Conservation (phyloP, 2,797 vertebrate genomes). For the Aplochiton taeniatus region DNA sequence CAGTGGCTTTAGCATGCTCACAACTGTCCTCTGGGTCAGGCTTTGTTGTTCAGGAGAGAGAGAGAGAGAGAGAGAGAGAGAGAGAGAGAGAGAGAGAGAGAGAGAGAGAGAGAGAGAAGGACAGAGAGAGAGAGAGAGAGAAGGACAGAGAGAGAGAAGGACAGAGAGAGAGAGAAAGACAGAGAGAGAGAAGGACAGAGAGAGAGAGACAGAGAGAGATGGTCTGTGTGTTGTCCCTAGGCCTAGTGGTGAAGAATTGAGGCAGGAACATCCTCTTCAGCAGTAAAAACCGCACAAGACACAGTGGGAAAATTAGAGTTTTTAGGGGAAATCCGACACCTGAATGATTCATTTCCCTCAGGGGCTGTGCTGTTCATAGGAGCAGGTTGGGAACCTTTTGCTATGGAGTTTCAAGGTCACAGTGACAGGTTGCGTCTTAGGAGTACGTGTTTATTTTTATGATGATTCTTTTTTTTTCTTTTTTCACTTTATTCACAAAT, state of each 20-base stretch:
- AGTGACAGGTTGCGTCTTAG: too few species aligned
- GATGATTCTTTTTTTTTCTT: too few species aligned
- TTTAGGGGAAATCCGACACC: constrained; percentile 44
- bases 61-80: constrained; percentile 28
- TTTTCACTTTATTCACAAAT: constrained; percentile 61
- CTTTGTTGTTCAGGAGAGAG: too few species aligned
- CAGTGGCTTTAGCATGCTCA: neutral
- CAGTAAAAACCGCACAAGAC: constrained; percentile 36
- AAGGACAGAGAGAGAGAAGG: constrained; percentile 5
- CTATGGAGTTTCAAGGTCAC: too few species aligned
- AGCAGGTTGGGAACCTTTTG: constrained; percentile 63
- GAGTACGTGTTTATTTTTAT: constrained; percentile 51
- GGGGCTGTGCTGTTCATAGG: constrained; percentile 57
- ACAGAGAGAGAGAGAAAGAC: constrained; percentile 23
- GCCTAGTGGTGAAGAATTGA: constrained; percentile 29
- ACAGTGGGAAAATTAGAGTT: constrained; percentile 36
- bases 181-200: constrained; percentile 14
- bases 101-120: constrained; percentile 21
- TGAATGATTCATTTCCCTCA: constrained; percentile 60
- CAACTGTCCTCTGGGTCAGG: too few species aligned
- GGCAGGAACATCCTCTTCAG: constrained; percentile 52
- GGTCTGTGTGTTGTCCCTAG: constrained; percentile 35
- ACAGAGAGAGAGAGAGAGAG: constrained; percentile 25
- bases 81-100: constrained; percentile 42
- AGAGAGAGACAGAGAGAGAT: constrained; percentile 35